Conservation (phyloP, 2,888 invertebrate genomes). For the Leptinotarsa rubiginosa region DNA sequence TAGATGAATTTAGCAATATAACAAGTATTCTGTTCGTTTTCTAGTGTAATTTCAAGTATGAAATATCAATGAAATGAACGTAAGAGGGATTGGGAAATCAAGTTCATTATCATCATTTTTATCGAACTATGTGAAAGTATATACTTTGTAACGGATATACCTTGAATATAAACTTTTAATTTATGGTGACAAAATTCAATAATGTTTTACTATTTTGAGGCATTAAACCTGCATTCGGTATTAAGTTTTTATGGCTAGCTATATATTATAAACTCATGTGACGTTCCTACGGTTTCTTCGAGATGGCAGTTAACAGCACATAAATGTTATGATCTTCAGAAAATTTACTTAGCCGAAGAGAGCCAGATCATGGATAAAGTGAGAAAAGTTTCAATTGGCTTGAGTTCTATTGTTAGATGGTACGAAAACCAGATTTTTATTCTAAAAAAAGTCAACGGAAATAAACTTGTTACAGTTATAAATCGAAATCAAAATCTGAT, state of each 20-base stretch:
- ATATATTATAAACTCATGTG: constrained; percentile 11
- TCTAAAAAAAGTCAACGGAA: too few species aligned
- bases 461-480: too few species aligned
- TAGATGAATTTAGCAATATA: too few species aligned
- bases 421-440: too few species aligned
- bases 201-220: constrained; percentile 4
- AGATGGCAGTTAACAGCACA: background rate
- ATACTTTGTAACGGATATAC: constrained; percentile 6
- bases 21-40: too few species aligned
- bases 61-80: too few species aligned
- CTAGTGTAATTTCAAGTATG: too few species aligned
- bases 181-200: constrained; percentile 13
- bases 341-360: background rate
- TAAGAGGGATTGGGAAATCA: too few species aligned
- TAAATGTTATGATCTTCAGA: background rate
- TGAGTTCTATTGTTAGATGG: too few species aligned
- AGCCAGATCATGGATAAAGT: too few species aligned
- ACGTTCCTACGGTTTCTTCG: background rate
- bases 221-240: constrained; percentile 2
- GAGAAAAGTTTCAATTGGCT: too few species aligned
- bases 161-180: constrained; percentile 3
- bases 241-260: constrained; percentile 6
- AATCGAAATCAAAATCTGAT: too few species aligned
- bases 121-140: background rate
- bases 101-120: background rate